Base-by-base conservation (phyloP, 2,113 vertebrate genomes). In the Alces alces region DNA sequence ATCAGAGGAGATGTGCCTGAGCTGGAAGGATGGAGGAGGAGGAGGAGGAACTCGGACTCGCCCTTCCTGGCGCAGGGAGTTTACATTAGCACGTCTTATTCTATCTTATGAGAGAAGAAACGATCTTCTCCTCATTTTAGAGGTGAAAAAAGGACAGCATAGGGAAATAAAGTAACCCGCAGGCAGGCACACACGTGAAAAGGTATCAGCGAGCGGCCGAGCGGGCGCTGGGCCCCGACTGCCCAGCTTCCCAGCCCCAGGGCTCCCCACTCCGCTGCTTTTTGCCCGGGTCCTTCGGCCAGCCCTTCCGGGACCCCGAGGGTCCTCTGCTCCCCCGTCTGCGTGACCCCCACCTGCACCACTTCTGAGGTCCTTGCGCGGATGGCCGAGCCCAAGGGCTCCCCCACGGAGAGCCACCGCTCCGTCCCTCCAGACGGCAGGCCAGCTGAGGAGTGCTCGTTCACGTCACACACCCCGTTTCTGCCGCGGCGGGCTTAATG, bases 401-500 rank as follows among this genome's bases (percentile, higher is more conserved):
- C 36, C 43, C 17, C 8, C 50, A 13, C 3, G 21, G 43, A 70
- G 93, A 94, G 39, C 89, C 58, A 17, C 17, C 60, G 73, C 64
- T 96, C n/a, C 79, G 50, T 88, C 55, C 36, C 36, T 43, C 27
- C 52, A 45, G 60, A 66, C 87, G 92, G 60, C 54, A 39, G 58
- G 16, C 19, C 90, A 55, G 36, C 28, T 60, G 25, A 83, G 83
- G 94, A 84, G 60, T 83, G 92, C 97, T 92, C 39, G 86, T 82
- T 66, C 82, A 92, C 93, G 54, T 82, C 91, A 80, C 93, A 95
- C 25, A 78, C 14, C 13, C 3, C 8, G 19, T 10, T 94, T 94
- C 80, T 96, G 96, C 88, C 94, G 93, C 47, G 45, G 89, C 95
- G 95, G 43, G 92, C 95, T 89, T 97, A 95, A 83, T 97, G 98